phyloP scores from a whole-genome alignment of 2,888 invertebrate species.

The Cantharis nigra region DNA sequence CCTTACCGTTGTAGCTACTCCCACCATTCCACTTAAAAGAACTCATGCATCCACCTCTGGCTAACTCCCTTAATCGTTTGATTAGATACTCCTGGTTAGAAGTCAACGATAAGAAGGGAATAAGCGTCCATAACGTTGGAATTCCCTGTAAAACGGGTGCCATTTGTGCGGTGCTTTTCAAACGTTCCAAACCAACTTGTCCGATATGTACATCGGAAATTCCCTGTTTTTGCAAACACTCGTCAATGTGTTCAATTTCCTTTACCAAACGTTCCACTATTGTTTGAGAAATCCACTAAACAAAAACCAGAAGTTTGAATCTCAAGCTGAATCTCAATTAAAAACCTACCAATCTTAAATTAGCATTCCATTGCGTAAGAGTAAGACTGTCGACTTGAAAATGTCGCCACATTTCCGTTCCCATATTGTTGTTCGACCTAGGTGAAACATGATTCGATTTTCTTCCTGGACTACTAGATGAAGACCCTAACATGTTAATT shows the following conservation, averaged over 20 bases:
- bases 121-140: constrained; percentile 65
- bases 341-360: constrained; percentile 68
- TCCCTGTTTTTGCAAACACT: constrained; percentile 71
- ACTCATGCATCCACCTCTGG: constrained; percentile 84
- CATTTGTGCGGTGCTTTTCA: constrained; percentile 74
- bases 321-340: too few relatives aligned
- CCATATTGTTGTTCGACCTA: constrained; percentile 52
- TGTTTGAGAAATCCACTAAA: constrained; percentile 84
- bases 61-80: constrained; percentile 75
- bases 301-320: too few relatives aligned
- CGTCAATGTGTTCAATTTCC: constrained; percentile 76
- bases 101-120: constrained; percentile 82
- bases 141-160: constrained; percentile 57
- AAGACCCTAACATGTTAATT: constrained; percentile 35
- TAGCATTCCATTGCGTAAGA: constrained; percentile 79
- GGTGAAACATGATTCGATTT: constrained; percentile 57
- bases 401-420: constrained; percentile 62
- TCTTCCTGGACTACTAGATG: constrained; percentile 52
- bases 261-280: constrained; percentile 74
- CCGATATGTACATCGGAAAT: constrained; percentile 70
- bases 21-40: constrained; percentile 89
- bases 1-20: constrained; percentile 70
- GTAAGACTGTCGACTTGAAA: constrained; percentile 68
- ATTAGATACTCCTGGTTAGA: constrained; percentile 87
- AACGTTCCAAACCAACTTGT: constrained; percentile 71